Evolutionary conservation across 2,113 vertebrate species (phyloP).

Genomic region (Muntiacus reevesi): DNA sequence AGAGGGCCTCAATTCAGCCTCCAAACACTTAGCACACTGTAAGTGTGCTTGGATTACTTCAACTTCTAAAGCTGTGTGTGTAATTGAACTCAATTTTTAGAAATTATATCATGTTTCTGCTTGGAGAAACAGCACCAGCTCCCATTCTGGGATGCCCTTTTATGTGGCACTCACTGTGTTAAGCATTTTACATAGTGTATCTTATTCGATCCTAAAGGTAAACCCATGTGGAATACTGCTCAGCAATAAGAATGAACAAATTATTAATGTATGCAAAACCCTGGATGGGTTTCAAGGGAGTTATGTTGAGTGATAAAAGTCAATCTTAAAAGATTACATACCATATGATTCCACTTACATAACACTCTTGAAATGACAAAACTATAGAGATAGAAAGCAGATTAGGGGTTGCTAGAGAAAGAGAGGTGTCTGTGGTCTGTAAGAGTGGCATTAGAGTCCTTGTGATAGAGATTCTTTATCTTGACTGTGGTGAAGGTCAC

Average conservation of each 20-base stretch:
- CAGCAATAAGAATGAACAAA: not conserved
- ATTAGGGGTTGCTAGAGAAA: not conserved
- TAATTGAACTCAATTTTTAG: not conserved
- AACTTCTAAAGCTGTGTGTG: not conserved
- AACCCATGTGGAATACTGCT: not conserved
- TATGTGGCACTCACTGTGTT: rapidly evolving
- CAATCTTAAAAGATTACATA: not conserved
- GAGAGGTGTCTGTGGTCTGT: not conserved
- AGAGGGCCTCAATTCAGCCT: not conserved
- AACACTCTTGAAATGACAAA: not conserved
- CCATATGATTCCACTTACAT: not conserved
- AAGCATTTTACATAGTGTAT: rapidly evolving
- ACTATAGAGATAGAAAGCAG: not conserved
- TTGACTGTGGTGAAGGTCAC: not conserved
- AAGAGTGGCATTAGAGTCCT: not conserved
- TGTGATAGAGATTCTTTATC: not conserved
- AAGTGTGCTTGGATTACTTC: not conserved
- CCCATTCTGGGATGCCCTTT: not conserved
- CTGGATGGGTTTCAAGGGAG: not conserved
- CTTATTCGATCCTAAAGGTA: not conserved
- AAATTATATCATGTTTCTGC: not conserved
- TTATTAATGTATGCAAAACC: rapidly evolving
- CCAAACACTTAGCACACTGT: not conserved
- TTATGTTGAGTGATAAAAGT: not conserved
- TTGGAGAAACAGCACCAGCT: too few relatives aligned